Conservation (phyloP, 92 coral and sea anemone genomes). For the Paramuricea clavata region DNA sequence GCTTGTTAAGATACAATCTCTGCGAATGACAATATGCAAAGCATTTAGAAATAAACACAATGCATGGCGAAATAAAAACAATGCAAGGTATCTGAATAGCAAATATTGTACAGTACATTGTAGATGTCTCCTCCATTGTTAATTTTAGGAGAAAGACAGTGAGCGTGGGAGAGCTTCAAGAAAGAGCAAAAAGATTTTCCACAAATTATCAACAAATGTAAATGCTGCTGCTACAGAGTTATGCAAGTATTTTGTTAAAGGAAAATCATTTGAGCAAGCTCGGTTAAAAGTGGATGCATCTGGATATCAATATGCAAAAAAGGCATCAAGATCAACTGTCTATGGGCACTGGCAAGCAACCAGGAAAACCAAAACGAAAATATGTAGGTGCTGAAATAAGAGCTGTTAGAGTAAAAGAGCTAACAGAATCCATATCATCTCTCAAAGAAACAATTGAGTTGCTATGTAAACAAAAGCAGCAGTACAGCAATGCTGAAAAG, state of each 20-base stretch:
- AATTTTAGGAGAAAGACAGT: no score
- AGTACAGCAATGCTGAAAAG: slow-evolving; percentile 59
- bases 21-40: no score
- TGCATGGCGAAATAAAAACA: no score
- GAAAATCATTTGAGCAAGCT: slow-evolving; percentile 37
- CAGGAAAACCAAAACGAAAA: slow-evolving; percentile 31
- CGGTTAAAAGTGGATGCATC: slow-evolving; percentile 37
- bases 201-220: slow-evolving; percentile 43
- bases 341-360: not conserved
- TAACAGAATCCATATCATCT: slow-evolving; percentile 41
- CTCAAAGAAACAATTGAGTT: slow-evolving; percentile 48
- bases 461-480: slow-evolving; percentile 59
- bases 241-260: slow-evolving; percentile 46
- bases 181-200: no score
- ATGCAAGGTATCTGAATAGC: no score
- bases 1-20: no score
- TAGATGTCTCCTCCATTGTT: no score
- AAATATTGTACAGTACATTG: no score
- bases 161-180: no score
- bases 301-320: slow-evolving; percentile 15
- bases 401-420: slow-evolving; percentile 38
- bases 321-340: not conserved
- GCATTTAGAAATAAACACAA: no score
- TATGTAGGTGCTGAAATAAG: slow-evolving; percentile 41
- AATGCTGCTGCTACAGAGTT: slow-evolving; percentile 49